Base-by-base conservation (phyloP, 2,888 invertebrate species). In the Netelia melanura region DNA sequence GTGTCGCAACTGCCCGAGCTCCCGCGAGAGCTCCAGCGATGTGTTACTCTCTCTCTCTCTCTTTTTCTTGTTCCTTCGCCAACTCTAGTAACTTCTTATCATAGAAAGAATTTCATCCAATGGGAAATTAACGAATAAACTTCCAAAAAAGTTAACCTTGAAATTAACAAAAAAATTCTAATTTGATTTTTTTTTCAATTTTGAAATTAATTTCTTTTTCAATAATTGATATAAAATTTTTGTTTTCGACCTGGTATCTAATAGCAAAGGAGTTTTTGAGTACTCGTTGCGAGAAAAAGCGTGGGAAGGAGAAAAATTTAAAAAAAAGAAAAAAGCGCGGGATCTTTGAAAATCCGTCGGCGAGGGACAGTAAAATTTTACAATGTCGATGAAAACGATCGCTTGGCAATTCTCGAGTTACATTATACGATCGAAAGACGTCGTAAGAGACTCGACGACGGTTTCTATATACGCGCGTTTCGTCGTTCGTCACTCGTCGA, bases 1-100 rank as follows among this genome's bases (percentile, higher is more conserved):
- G 91, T 92, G 91, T 91, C 90, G 91, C 90, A 91, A 91, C 87
- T 84, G 70, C 67, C 3, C 56, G 71, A 61, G 44, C 61, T 30
- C 56, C 38, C 30, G 48, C 43, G 52, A 71, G 71, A 17, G 10
- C 30, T 71, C 44, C 48, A n/a, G 14, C 21, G 56, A 5, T 44
- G 0, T n/a, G 21, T 44, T 9, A 2, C n/a, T 6, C 21, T 17
- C 44, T 67, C 54, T 14, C 1, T 43, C 43, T 67, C n/a, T 23
- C 10, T 67, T 17, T 44, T 8, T 44, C 38, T 17, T 17, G 3
- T 44, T 48, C 9, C 6, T 5, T 3, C 8, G 11, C 48, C 48
- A 48, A 5, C 30, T 30, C 3, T 30, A 30, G 30, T 30, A 30
- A 30, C 30, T 30, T 30, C 5, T 30, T 30, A 30, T 30, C 3